Evolutionary conservation across 2,888 invertebrate genomes (phyloP).

Genomic region (Acronicta psi): DNA sequence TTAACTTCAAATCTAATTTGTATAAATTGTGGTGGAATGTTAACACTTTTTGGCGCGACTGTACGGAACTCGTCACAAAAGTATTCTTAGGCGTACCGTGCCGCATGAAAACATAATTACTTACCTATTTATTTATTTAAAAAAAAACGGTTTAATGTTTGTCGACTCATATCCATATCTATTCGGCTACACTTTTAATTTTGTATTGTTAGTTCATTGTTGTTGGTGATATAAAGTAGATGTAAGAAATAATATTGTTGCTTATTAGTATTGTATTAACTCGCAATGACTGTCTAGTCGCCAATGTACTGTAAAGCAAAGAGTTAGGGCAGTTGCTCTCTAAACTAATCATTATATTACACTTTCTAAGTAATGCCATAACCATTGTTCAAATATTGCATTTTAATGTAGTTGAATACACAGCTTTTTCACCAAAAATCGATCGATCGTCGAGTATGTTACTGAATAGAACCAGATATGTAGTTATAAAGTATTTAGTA

Average conservation of each 20-base stretch:
- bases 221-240: slow-evolving; percentile 7
- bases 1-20: slow-evolving; percentile 7
- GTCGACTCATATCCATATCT: background rate
- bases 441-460: slow-evolving; percentile 10
- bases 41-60: slow-evolving; percentile 13
- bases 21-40: background rate
- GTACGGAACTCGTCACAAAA: slow-evolving; percentile 38
- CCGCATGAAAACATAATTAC: slow-evolving; percentile 16
- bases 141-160: too few species aligned
- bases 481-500: background rate
- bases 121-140: background rate
- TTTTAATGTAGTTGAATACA: slow-evolving; percentile 39
- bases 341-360: slow-evolving; percentile 27
- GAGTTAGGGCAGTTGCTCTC: slow-evolving; percentile 37
- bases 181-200: background rate
- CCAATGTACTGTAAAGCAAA: slow-evolving; percentile 14
- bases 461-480: slow-evolving; percentile 1
- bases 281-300: slow-evolving; percentile 26
- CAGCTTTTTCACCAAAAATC: slow-evolving; percentile 27
- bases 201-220: background rate
- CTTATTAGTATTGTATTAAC: slow-evolving; percentile 12
- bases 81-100: slow-evolving; percentile 33
- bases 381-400: slow-evolving; percentile 50
- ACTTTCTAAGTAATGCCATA: slow-evolving; percentile 39
- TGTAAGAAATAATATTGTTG: slow-evolving; percentile 6